These are phyloP conservation scores for Microcebus lehilahytsara DNA, from an alignment of 2,113 vertebrate genomes.

Conservation along the genomic window DNA sequence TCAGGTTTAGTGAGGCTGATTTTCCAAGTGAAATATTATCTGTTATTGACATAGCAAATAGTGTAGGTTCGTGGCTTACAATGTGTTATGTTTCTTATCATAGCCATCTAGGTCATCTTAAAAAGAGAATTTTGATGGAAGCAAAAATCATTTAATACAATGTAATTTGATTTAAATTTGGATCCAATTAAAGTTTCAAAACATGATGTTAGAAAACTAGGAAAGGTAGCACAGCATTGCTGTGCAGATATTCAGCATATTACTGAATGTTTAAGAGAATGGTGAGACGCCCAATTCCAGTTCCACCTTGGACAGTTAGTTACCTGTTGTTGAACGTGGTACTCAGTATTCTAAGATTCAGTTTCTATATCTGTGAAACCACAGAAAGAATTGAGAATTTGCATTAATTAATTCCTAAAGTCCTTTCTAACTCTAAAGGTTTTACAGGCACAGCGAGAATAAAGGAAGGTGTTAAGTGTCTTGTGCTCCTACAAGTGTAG, in stretches of 20 bases:
- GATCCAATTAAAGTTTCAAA: not conserved
- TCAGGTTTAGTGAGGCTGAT: not conserved
- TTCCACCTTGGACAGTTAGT: not conserved
- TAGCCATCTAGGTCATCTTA: not conserved
- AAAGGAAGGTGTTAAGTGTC: not conserved
- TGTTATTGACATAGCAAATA: slow-evolving; percentile 2
- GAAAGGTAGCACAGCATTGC: not conserved
- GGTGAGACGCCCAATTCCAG: not conserved
- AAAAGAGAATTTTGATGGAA: not conserved
- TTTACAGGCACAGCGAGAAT: slow-evolving; percentile 8
- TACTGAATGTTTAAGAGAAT: not conserved
- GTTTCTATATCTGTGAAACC: slow-evolving; percentile 45
- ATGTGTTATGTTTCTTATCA: not conserved
- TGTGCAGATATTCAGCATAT: not conserved
- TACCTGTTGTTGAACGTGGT: not conserved
- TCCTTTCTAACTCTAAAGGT: not conserved
- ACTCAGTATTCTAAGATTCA: not conserved
- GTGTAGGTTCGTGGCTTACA: not conserved
- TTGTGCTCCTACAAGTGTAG: not conserved
- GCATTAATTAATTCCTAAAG: not conserved
- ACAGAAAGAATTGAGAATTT: not conserved
- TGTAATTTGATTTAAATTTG: slow-evolving; percentile 15
- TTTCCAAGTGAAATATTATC: slow-evolving; percentile 26
- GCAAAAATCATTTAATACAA: slow-evolving; percentile 30
- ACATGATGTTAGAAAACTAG: not conserved